Evolutionary conservation across 2,797 vertebrate genomes (phyloP), one percentile per base, ranked within the genome.

Genomic region (Lophius americanus): DNA sequence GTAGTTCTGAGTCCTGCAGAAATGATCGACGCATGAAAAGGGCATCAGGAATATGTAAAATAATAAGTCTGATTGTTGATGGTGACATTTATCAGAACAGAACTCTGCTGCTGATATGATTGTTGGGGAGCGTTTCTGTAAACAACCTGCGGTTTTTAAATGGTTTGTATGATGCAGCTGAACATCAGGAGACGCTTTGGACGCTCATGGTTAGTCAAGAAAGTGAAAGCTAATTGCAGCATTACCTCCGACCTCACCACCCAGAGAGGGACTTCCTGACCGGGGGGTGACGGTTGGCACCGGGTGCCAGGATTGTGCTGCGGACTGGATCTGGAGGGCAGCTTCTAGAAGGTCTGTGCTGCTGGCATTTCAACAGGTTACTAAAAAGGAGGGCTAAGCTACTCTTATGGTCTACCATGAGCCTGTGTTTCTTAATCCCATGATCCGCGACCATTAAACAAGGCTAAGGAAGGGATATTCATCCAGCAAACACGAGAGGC

Each of bases 361-460:
- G 36, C 54, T 46, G 58, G 54, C 49, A 64, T 78, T 77, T 83
- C 67, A 72, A 55, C 67, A 71, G 72, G 82, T 79, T 73, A 49
- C 67, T 66, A 62, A 65, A 64, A 51, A 69, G 60, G 50, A 23
- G 78, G 74, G 56, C 57, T 10, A 9, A 54, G 56, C 55, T 13
- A 13, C 55, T 79, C 39, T 39, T 53, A 33, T 9, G 50, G 63
- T 64, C 61, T 47, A 51, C 41, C 33, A 38, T 53, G 57, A 73
- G 75, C 70, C 64, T 43, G 46, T 77, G 76, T 64, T 43, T 58
- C 72, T 74, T 85, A 85, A 87, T 87, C 83, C 77, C 53, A 70
- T 79, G 83, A 88, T 85, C 81, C 78, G 60, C 58, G 42, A 57
- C 69, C 70, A 70, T 85, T 85, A 83, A 85, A 79, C 76, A 73